A percentile compares a stretch with the other conserved stretches of the same genome.
phyloP scores from a whole-genome alignment of 2,797 vertebrate species.

The Melopsittacus undulatus region DNA sequence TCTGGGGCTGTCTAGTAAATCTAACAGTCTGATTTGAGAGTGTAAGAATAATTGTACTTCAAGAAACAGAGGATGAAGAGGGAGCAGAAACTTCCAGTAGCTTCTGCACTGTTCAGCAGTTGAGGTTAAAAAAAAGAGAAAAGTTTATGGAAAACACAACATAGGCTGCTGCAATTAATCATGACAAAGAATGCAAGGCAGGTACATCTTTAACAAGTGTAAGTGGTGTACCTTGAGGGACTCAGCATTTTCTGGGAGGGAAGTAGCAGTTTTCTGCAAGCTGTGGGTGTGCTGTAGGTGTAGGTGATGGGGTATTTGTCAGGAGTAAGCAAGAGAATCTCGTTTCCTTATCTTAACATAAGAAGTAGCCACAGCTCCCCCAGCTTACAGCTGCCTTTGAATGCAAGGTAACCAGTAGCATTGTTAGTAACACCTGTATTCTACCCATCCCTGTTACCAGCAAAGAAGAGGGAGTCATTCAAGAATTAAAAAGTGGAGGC shows the following conservation, averaged over 20 bases:
- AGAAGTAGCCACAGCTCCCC: background rate
- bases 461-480: background rate
- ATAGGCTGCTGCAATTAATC: constrained; percentile 23
- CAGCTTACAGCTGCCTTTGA: background rate
- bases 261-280: background rate
- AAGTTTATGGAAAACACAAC: background rate
- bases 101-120: background rate
- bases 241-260: background rate
- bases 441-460: background rate
- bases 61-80: background rate
- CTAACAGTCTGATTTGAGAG: background rate
- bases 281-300: background rate
- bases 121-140: background rate
- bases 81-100: background rate
- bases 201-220: background rate
- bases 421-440: background rate
- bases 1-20: background rate
- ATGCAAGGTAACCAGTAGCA: background rate
- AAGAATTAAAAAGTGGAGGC: background rate
- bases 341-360: background rate
- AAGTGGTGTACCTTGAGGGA: background rate
- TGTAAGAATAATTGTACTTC: background rate
- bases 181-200: background rate
- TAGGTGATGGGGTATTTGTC: background rate
- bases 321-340: background rate